Conservation (phyloP, 2,888 invertebrate species). For the Epicampocera succincta region DNA sequence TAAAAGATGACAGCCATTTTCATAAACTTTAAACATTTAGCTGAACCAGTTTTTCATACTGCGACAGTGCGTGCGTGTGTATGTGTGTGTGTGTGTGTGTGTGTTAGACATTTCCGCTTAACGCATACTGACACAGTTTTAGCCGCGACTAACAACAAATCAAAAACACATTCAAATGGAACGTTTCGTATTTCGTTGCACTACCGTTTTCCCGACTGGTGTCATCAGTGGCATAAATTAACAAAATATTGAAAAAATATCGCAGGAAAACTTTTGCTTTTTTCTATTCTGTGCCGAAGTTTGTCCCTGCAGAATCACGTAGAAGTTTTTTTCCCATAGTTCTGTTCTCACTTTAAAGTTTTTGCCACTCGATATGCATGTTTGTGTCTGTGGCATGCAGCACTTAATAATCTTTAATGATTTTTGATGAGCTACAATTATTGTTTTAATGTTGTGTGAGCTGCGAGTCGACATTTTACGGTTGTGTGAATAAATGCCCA, state of each 20-base stretch:
- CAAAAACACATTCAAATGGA: slow-evolving; percentile 53
- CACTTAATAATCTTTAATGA: slow-evolving; percentile 58
- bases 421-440: slow-evolving; percentile 60
- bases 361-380: slow-evolving; percentile 1
- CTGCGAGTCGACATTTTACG: slow-evolving; percentile 24
- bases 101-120: slow-evolving; percentile 44
- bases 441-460: slow-evolving; percentile 18
- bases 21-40: slow-evolving; percentile 67
- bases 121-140: slow-evolving; percentile 25
- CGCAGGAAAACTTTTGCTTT: slow-evolving; percentile 6
- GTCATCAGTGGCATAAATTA: slow-evolving; percentile 48
- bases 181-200: slow-evolving; percentile 12
- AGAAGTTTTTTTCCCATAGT: slow-evolving; percentile 31
- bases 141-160: slow-evolving; percentile 45
- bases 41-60: slow-evolving; percentile 2
- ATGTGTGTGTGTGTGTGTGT: slow-evolving; percentile 21
- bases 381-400: slow-evolving; percentile 20
- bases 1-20: slow-evolving; percentile 64
- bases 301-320: slow-evolving; percentile 22
- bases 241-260: slow-evolving; percentile 20
- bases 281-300: background rate
- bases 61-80: slow-evolving; percentile 26
- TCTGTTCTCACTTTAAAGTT: slow-evolving; percentile 5
- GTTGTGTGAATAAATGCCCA: too few species aligned
- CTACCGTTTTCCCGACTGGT: slow-evolving; percentile 31